Conservation (phyloP, 92 coral and sea anemone genomes). For the Heliopora coerulea region DNA sequence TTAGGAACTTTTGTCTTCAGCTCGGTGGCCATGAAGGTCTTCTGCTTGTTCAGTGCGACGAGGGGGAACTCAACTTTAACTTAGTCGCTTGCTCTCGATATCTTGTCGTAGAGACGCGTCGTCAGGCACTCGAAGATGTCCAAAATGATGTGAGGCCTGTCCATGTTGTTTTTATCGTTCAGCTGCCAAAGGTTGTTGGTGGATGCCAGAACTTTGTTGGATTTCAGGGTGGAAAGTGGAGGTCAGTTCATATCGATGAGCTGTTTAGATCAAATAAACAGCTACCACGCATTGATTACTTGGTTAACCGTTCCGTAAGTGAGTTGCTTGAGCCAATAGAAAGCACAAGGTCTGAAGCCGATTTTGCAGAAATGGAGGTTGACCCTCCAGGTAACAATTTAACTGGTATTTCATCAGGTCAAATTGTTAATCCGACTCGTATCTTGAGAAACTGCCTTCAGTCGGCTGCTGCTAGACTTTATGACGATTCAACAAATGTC, state of each 20-base stretch:
- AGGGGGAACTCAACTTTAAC: slow-evolving; percentile 66
- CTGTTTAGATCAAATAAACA: slow-evolving; percentile 74
- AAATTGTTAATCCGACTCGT: neutral
- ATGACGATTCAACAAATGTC: slow-evolving; percentile 56
- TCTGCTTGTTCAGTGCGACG: slow-evolving; percentile 74
- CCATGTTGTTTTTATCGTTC: slow-evolving; percentile 73
- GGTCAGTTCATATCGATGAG: no score
- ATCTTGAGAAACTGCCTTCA: slow-evolving; percentile 63
- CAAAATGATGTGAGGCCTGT: slow-evolving; percentile 37
- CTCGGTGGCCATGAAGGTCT: slow-evolving; percentile 82
- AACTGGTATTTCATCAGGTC: neutral
- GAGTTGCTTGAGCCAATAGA: slow-evolving; percentile 60
- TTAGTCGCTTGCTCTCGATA: slow-evolving; percentile 84
- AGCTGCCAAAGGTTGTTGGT: slow-evolving; percentile 77
- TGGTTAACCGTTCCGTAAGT: slow-evolving; percentile 76
- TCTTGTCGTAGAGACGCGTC: slow-evolving; percentile 68
- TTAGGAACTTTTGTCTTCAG: slow-evolving; percentile 63
- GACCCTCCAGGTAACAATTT: neutral
- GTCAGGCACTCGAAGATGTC: slow-evolving; percentile 48
- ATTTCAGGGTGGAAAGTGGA: no score
- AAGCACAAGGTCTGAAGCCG: neutral
- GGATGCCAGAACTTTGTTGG: slow-evolving; percentile 70
- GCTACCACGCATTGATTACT: slow-evolving; percentile 70
- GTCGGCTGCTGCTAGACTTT: slow-evolving; percentile 68
- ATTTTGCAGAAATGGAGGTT: slow-evolving; percentile 6